These are phyloP conservation scores for Pseudococcus longispinus DNA, from an alignment of 2,888 invertebrate genomes.

Conservation along the genomic window DNA sequence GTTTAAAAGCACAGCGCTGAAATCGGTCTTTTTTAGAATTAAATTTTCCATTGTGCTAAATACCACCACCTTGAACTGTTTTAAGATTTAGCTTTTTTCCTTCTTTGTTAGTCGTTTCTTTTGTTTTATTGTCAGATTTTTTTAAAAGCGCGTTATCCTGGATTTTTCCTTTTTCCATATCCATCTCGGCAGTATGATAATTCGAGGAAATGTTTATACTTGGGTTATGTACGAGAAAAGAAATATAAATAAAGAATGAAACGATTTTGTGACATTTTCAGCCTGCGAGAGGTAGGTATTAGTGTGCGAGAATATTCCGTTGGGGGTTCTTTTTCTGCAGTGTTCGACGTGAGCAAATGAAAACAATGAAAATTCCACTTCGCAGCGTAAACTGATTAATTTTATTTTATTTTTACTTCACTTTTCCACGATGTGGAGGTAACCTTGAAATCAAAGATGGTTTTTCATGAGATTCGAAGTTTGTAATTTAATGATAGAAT, in stretches of 20 bases:
- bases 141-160: background rate
- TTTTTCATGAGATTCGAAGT: background rate
- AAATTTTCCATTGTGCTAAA: constrained; percentile 5
- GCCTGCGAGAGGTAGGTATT: background rate
- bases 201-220: background rate
- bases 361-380: background rate
- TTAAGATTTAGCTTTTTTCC: background rate
- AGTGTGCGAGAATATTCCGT: background rate
- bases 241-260: background rate
- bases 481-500: background rate
- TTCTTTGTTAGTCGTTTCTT: background rate
- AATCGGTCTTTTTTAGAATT: background rate
- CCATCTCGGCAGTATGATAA: background rate
- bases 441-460: background rate
- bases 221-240: background rate
- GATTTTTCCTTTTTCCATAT: background rate
- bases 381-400: background rate
- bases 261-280: background rate
- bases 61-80: constrained; percentile 4
- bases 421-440: background rate
- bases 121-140: background rate
- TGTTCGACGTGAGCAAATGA: background rate
- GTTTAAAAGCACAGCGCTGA: background rate
- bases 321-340: background rate
- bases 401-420: background rate